Evolutionary conservation across 37 sponge, comb jelly and placozoan genomes (phyloP), one percentile per base, ranked within the genome.

Genomic region (Spongilla lacustris): DNA sequence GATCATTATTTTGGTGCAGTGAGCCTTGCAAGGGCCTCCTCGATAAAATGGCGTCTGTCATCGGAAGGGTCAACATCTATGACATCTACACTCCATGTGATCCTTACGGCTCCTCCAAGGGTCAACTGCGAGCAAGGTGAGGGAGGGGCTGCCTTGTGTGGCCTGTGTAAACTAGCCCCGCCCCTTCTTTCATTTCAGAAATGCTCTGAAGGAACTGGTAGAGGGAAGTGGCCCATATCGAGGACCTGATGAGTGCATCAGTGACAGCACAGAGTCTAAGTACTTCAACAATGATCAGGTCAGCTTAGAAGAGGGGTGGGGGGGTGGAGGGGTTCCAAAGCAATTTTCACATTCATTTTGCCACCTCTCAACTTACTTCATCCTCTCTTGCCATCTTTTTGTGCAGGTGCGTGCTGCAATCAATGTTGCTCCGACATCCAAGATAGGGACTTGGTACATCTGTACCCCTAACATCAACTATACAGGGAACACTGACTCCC

Each of bases 61-160:
- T 92, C 66, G 89, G 93, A 4, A 74, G 34, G 17, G 81, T 92
- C 67, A 88, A 92, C 73, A 85, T 88, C 71, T 92, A 92, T 74
- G 89, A 92, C 71, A 88, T 92, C 10, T 92, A 92, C 58, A 6
- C 37, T 24, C 86, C 89, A 0, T 92, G 93, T 66, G 66, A 83
- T 74, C 49, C 33, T 10, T 22, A 37, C 41, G 37, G 34, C 31
- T 88, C 76, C 74, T 29, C 50, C 74, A 74, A 30, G 66, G 74
- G n/a, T 70, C 66, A 66, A 13, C 70, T 69, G 77, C 79, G 30
- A 9, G 73, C 66, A 0, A 76, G 46, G 24, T 34, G 34, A 29
- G 36, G 48, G 27, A 36, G 84, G 22, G 78, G 21, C 9, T 21
- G 21, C 0, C 23, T 73, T 73, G 74, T 19, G 33, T 8, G 74